Percentiles rank a stretch among this genome's conserved stretches.
Evolutionary conservation across 1,140 invertebrate genomes (phyloP).

Genomic region (Heliconius himera): DNA sequence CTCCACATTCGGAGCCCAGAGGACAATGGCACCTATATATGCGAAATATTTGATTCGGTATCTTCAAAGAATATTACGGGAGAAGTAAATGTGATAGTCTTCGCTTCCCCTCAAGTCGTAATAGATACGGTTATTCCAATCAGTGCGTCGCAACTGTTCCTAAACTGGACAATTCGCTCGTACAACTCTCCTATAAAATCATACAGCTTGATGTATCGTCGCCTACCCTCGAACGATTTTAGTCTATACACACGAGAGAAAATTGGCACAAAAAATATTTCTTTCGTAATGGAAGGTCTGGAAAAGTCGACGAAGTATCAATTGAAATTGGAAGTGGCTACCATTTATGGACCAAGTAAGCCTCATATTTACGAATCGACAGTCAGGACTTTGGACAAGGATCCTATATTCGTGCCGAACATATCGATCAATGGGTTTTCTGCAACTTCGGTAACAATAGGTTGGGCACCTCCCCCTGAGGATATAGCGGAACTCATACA

Average conservation of each 20-base stretch:
- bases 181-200: constrained; percentile 87
- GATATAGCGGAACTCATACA: constrained; percentile 87
- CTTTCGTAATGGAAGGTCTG: constrained; percentile 84
- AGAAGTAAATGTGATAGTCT: constrained; percentile 82
- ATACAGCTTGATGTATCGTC: constrained; percentile 85
- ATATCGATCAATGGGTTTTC: constrained; percentile 90
- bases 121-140: constrained; percentile 90
- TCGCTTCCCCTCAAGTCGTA: constrained; percentile 86
- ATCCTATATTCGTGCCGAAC: constrained; percentile 90
- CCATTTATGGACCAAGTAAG: constrained; percentile 77
- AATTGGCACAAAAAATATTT: constrained; percentile 83
- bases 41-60: constrained; percentile 57
- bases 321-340: constrained; percentile 73
- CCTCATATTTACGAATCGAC: constrained; percentile 77
- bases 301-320: constrained; percentile 84
- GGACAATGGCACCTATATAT: constrained; percentile 66
- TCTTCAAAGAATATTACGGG: constrained; percentile 52
- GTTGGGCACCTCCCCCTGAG: constrained; percentile 86
- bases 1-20: constrained; percentile 52
- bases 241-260: constrained; percentile 79
- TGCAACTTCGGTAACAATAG: constrained; percentile 89
- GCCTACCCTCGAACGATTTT: constrained; percentile 64
- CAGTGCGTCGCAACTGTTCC: constrained; percentile 87
- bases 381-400: constrained; percentile 85
- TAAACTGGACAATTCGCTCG: constrained; percentile 91